Evolutionary conservation across 1,140 invertebrate species (phyloP), one percentile per base, ranked within the genome.

Genomic region (Neodiprion lecontei): DNA sequence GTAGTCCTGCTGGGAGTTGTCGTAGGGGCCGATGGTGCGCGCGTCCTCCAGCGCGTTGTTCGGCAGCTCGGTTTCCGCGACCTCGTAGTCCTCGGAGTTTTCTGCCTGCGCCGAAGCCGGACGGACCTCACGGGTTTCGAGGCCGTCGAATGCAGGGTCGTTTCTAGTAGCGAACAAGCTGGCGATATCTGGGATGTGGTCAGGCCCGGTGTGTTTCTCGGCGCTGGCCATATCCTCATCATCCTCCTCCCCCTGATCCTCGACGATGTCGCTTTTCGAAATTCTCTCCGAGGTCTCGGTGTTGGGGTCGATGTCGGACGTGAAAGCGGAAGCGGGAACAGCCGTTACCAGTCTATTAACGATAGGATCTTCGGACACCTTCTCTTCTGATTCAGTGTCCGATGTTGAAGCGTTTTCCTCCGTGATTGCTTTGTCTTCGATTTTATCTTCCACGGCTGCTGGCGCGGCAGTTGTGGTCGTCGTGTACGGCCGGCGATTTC

Each of bases 1-100:
- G 75, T 85, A 85, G 50, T 85, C 87, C 40, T 85, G 84, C 48
- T 83, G 84, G 7, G 78, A 73, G 72, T 78, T 84, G 73, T 88
- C 84, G 77, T 88, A 89, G 0, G 87, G 87, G 1, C 87, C 87
- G 48, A 87, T 80, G 0, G 87, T 88, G 67, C 84, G 84, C 9
- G 81, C 74, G 65, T 87, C 86, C 17, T 79, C 79, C 3, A 86
- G 74, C 1, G 79, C 82, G 67, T 82, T 84, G 65, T 87, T 84
- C 0, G 83, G 82, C 11, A 80, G 67, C 47, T 84, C 83, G 11
- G 79, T 82, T 21, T 83, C 82, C 1, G 75, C 77, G 21, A 49
- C 12, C 28, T 77, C 77, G 61, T 79, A 79, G 7, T 79, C 79
- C 8, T 61, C 3, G 53, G 11, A 12, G 53, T 61, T 17, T 82